Evolutionary conservation across 1,140 invertebrate species (phyloP).

Genomic region (Drosophila mojavensis): DNA sequence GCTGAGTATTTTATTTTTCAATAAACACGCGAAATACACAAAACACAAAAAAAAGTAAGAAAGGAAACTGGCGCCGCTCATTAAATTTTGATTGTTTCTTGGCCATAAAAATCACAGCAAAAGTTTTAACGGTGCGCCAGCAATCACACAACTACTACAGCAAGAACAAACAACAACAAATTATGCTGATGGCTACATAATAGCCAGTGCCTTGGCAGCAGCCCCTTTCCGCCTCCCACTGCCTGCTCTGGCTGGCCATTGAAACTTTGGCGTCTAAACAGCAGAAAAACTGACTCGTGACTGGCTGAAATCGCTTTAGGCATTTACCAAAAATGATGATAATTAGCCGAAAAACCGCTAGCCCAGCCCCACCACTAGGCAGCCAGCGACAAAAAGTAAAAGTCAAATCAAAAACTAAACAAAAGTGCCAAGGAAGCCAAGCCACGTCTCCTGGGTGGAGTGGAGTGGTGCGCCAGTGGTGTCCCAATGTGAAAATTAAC

Average conservation of each 20-base stretch:
- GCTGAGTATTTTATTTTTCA: constrained; percentile 77
- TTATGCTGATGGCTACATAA: constrained; percentile 78
- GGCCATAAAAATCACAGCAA: constrained; percentile 74
- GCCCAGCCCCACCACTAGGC: not conserved
- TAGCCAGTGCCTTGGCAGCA: constrained; percentile 35
- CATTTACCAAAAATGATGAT: constrained; percentile 78
- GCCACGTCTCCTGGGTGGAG: constrained; percentile 4
- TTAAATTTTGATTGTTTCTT: constrained; percentile 79
- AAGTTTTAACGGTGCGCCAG: constrained; percentile 47
- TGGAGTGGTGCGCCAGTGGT: constrained; percentile 45
- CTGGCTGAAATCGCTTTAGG: constrained; percentile 66
- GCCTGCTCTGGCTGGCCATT: constrained; percentile 23
- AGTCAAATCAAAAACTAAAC: constrained; percentile 82
- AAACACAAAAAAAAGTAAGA: not conserved
- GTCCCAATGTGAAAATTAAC: constrained; percentile 82
- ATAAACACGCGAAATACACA: constrained; percentile 49
- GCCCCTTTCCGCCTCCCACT: not conserved
- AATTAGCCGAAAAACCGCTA: constrained; percentile 69
- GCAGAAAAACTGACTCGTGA: constrained; percentile 43
- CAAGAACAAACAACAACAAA: constrained; percentile 52
- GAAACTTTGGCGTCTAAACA: constrained; percentile 56
- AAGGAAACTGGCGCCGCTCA: constrained; percentile 70
- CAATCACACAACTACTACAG: constrained; percentile 39
- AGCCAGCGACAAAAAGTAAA: constrained; percentile 64
- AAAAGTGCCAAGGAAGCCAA: constrained; percentile 58